These are phyloP conservation scores for Crocallis elinguaria DNA, from an alignment of 2,888 invertebrate species.

Conservation along the genomic window DNA sequence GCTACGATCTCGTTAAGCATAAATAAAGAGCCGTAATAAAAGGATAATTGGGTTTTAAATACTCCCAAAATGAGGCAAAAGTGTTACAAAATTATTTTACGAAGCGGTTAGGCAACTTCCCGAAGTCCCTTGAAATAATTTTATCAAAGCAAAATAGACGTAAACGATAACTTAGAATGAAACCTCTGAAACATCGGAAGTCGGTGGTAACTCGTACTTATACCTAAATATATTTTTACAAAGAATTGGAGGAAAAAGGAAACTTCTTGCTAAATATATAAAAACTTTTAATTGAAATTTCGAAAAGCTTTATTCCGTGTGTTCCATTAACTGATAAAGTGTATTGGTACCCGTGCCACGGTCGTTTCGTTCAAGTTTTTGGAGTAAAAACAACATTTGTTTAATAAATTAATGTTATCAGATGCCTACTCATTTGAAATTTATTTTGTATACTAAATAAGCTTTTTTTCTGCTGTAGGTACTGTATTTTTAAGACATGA, in stretches of 20 bases:
- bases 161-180: slow-evolving; percentile 25
- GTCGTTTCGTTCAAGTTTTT: slow-evolving; percentile 20
- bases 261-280: slow-evolving; percentile 31
- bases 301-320: slow-evolving; percentile 32
- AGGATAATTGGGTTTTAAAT: slow-evolving; percentile 20
- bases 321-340: slow-evolving; percentile 34
- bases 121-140: slow-evolving; percentile 23
- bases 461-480: too few species aligned
- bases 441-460: too few species aligned
- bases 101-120: slow-evolving; percentile 19
- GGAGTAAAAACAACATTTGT: slow-evolving; percentile 9
- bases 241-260: slow-evolving; percentile 14
- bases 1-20: slow-evolving; percentile 8
- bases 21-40: slow-evolving; percentile 16
- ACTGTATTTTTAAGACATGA: too few species aligned
- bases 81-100: slow-evolving; percentile 23
- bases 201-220: slow-evolving; percentile 22
- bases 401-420: neutral
- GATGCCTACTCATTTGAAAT: too few species aligned
- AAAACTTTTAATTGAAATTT: slow-evolving; percentile 43
- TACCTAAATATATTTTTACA: slow-evolving; percentile 29
- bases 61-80: slow-evolving; percentile 20
- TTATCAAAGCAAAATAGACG: slow-evolving; percentile 23
- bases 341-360: slow-evolving; percentile 22
- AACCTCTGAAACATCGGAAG: slow-evolving; percentile 31